These are phyloP conservation scores for Sarcophaga rosellei DNA, from an alignment of 2,888 invertebrate genomes.

Conservation along the genomic window DNA sequence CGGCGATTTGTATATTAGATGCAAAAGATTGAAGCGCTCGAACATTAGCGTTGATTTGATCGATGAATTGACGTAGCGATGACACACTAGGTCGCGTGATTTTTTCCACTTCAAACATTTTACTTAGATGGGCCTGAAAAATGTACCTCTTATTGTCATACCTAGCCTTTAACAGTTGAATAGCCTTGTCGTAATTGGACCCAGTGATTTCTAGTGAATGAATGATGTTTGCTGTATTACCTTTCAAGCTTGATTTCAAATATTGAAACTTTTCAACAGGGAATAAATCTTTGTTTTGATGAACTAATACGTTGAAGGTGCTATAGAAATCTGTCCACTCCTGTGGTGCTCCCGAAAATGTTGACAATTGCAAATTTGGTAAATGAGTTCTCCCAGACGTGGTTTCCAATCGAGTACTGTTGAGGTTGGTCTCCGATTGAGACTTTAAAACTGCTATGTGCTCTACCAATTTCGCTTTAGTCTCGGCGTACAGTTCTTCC, in stretches of 20 bases:
- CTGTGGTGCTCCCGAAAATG: constrained; percentile 12
- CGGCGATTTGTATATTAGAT: constrained; percentile 42
- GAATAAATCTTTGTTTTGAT: not conserved
- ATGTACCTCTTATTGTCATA: constrained; percentile 16
- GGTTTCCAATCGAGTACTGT: not conserved
- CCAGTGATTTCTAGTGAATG: constrained; percentile 4
- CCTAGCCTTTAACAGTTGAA: not conserved
- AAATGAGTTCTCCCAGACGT: constrained; percentile 7
- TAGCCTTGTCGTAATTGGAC: not conserved
- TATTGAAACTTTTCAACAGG: constrained; percentile 39
- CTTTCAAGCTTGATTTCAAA: constrained; percentile 18
- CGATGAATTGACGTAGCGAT: constrained; percentile 36
- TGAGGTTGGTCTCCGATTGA: not conserved
- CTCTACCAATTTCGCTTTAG: too few species aligned
- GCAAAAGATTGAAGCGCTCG: constrained; percentile 51
- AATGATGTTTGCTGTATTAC: not conserved
- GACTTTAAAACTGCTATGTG: too few species aligned
- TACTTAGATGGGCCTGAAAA: constrained; percentile 40
- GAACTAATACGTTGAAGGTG: constrained; percentile 20
- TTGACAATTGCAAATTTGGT: constrained; percentile 25
- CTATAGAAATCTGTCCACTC: constrained; percentile 36
- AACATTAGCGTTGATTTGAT: constrained; percentile 39
- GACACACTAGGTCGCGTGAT: constrained; percentile 29
- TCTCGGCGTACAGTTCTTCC: too few species aligned
- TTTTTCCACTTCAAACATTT: not conserved